phyloP scores from a whole-genome alignment of 2,113 vertebrate genomes.

The Eubucco bourcierii region DNA sequence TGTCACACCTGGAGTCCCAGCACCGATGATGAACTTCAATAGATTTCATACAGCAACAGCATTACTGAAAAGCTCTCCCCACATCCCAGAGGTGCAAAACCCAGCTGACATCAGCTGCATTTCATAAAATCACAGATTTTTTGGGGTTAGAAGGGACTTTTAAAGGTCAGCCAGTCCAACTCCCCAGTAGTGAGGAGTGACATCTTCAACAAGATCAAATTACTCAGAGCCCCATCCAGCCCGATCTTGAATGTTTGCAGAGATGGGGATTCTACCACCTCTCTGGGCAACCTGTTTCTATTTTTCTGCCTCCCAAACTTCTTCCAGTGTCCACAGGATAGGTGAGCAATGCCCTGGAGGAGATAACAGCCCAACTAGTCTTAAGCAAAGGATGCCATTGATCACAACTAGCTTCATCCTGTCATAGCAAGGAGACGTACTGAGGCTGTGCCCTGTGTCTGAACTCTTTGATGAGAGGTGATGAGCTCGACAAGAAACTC shows the following conservation, averaged over 20 bases:
- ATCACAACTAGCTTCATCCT: background rate
- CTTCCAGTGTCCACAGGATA: background rate
- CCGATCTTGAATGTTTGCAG: background rate
- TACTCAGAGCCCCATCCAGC: too few relatives aligned
- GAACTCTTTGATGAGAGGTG: background rate
- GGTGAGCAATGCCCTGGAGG: background rate
- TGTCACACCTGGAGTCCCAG: background rate
- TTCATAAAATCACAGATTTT: background rate
- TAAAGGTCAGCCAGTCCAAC: too few relatives aligned
- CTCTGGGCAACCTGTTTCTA: background rate
- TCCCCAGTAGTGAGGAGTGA: too few relatives aligned
- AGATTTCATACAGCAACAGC: background rate
- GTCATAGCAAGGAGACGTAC: accelerated
- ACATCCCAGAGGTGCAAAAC: background rate
- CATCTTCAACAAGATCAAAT: too few relatives aligned
- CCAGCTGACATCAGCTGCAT: background rate
- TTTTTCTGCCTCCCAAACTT: background rate
- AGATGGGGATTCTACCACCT: background rate
- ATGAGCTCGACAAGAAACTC: too few relatives aligned
- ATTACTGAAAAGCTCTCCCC: background rate
- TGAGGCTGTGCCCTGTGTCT: accelerated
- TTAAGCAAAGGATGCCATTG: background rate
- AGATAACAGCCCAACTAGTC: background rate
- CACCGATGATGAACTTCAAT: background rate
- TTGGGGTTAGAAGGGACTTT: too few relatives aligned